Evolutionary conservation across 2,888 invertebrate genomes (phyloP), one percentile per base, ranked within the genome.

Genomic region (Pycnomerus fuliginosus): DNA sequence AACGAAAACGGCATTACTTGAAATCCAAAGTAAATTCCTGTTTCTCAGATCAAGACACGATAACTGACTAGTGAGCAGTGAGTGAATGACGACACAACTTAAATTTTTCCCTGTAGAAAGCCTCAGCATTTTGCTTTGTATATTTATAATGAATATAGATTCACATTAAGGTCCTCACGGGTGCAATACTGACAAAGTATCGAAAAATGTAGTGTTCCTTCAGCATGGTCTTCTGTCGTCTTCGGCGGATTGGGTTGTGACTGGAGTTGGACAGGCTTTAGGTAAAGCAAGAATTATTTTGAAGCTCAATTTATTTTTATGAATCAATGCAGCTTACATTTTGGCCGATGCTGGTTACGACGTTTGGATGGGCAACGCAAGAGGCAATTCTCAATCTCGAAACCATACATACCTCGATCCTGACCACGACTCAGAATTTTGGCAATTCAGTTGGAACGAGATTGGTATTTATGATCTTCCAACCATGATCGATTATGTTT

Each of bases 381-480:
- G 64, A 44, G 62, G 62, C 8, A 61, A 62, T 33, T 43, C 31
- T 1, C 53, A 58, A 31, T 58, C 58, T 3, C 48, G 57, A 10
- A 46, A 54, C 16, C 59, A 61, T 34, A 58, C 52, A 5, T 39
- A 14, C 3, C 40, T 58, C 3, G 44, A 56, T 28, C 61, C 64
- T 3, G 44, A 52, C 14, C 49, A 37, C 1, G 53, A 59, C 27
- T 27, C 68, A 80, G 82, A 51, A 35, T 70, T 67, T 45, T 71
- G 69, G 69, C 44, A 68, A n/a, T 70, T 68, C 50, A 88, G 88
- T 44, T 94, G 85, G 83, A 88, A 93, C 64, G 85, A 91, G 65
- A 89, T 93, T 65, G 89, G 85, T 1, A 69, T 77, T 42, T 79
- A 76, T 51, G 95, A 95, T 69, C 62, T 94, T 7, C 90, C 93